These are phyloP conservation scores for Periophthalmus magnuspinnatus DNA, from an alignment of 2,797 vertebrate species.

Conservation along the genomic window DNA sequence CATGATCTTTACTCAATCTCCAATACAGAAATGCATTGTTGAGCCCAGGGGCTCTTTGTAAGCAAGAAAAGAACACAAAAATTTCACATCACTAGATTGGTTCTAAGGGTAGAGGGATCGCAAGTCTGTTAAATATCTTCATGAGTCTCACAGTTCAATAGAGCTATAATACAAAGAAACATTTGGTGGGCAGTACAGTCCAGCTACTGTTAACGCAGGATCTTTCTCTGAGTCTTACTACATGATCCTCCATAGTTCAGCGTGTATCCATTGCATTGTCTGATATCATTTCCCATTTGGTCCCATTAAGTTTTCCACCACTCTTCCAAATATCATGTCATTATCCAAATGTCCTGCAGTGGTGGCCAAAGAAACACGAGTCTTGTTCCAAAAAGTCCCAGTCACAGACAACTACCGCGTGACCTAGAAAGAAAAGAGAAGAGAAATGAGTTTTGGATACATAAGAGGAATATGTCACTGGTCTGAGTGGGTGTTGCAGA, in stretches of 20 bases:
- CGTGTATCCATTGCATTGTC: conserved; percentile 57
- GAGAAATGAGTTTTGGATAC: conserved; percentile 16
- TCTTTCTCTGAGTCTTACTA: conserved; percentile 52
- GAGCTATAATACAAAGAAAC: conserved; percentile 73
- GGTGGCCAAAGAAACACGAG: conserved; percentile 45
- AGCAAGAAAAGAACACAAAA: conserved; percentile 64
- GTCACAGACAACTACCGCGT: conserved; percentile 76
- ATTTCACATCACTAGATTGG: conserved; percentile 71
- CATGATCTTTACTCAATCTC: conserved; percentile 66
- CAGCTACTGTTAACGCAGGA: conserved; percentile 61
- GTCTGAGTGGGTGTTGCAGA: conserved; percentile 3
- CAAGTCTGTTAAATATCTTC: conserved; percentile 68
- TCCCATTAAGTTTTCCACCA: conserved; percentile 56
- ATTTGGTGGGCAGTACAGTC: conserved; percentile 64
- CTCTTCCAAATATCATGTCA: conserved; percentile 50
- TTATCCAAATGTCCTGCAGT: conserved; percentile 56
- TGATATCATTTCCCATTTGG: conserved; percentile 57
- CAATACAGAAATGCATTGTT: conserved; percentile 70
- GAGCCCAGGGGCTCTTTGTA: conserved; percentile 61
- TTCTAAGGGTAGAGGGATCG: conserved; percentile 55
- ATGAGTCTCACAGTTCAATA: conserved; percentile 62
- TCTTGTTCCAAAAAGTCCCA: conserved; percentile 50
- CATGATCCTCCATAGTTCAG: conserved; percentile 34
- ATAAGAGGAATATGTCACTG: conserved; percentile 16
- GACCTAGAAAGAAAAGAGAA: conserved; percentile 69